Conservation (phyloP, 2,113 vertebrate genomes). For the Brachypodius melanocephalos region DNA sequence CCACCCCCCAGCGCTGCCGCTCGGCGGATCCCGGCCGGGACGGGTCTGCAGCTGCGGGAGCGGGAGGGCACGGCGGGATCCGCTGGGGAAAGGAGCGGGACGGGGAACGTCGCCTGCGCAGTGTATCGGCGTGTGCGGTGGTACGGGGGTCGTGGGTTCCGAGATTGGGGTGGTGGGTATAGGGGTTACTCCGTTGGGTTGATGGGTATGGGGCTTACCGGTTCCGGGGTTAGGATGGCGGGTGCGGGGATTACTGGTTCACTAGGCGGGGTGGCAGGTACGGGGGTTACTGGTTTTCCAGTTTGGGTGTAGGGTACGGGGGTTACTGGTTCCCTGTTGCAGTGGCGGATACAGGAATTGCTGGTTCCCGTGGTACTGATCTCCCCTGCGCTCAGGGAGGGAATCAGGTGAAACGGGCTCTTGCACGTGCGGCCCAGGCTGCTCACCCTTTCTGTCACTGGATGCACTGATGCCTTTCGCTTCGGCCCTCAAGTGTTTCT, state of each 20-base stretch:
- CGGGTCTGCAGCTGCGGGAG: neutral
- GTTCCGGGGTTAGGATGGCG: neutral
- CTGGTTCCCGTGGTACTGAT: neutral
- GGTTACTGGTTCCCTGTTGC: neutral
- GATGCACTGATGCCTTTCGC: rapidly evolving
- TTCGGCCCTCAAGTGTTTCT: neutral
- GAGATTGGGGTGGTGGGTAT: neutral
- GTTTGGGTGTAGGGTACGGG: too few species aligned
- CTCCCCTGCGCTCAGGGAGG: neutral
- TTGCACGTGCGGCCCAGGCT: rapidly evolving
- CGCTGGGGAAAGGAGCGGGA: neutral
- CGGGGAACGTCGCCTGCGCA: neutral
- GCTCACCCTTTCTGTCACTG: rapidly evolving
- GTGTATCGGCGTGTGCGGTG: rapidly evolving
- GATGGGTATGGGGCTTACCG: neutral
- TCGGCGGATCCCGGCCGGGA: neutral
- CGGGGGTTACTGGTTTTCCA: neutral
- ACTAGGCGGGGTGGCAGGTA: rapidly evolving
- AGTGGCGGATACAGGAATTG: neutral
- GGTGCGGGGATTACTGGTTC: too few species aligned
- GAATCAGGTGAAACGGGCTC: rapidly evolving
- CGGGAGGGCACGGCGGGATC: neutral
- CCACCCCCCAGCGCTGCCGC: neutral
- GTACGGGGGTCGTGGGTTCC: neutral
- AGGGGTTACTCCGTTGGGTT: too few species aligned